Evolutionary conservation across 2,797 vertebrate genomes (phyloP).

Genomic region (Crocodylus rhombifer): DNA sequence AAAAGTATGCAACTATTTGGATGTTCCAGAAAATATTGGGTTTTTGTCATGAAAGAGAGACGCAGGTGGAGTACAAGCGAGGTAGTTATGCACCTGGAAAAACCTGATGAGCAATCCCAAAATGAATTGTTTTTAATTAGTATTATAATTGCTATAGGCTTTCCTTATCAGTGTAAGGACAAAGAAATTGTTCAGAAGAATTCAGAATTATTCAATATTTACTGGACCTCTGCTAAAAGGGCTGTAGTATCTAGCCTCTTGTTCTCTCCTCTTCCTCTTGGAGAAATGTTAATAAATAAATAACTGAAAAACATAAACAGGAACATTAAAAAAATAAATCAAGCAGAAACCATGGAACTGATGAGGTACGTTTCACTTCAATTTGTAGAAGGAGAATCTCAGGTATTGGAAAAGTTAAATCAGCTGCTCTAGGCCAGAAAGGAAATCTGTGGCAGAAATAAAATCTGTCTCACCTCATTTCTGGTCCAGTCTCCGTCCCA

Average conservation of each 20-base stretch:
- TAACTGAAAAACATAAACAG: not conserved
- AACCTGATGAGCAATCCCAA: not conserved
- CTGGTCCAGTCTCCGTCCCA: not conserved
- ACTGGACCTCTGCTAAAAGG: not conserved
- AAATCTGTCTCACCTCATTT: not conserved
- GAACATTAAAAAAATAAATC: not conserved
- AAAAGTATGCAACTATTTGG: not conserved
- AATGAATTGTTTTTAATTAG: not conserved
- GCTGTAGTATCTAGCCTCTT: not conserved
- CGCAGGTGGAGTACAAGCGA: not conserved
- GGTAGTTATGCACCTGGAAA: not conserved
- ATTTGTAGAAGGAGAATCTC: not conserved
- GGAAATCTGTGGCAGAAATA: not conserved
- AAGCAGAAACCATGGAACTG: not conserved
- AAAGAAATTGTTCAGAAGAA: accelerated
- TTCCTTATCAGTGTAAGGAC: accelerated
- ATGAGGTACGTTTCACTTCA: accelerated
- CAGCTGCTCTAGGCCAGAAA: not conserved
- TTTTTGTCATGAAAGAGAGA: not conserved
- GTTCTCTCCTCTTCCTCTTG: not conserved
- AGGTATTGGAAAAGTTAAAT: not conserved
- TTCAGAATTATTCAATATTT: not conserved
- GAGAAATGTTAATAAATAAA: not conserved
- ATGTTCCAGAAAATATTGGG: not conserved
- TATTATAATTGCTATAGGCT: not conserved